A percentile compares a stretch with the other conserved stretches of the same genome.
Evolutionary conservation across 2,888 invertebrate genomes (phyloP).

Genomic region (Coecobrya sp.): DNA sequence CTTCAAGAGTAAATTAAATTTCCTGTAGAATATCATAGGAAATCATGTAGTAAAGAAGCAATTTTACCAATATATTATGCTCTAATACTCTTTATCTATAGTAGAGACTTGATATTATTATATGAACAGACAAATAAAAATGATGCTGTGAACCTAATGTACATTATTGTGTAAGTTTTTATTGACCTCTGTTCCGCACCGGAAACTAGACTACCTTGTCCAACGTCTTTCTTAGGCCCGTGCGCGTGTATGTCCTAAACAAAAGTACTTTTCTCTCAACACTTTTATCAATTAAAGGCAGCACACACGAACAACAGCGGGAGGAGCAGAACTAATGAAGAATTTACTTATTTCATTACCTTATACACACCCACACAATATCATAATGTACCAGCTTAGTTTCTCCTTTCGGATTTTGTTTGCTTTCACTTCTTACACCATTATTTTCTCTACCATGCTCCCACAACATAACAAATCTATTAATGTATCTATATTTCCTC

Average conservation of each 20-base stretch:
- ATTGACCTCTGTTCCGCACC: conserved; percentile 22
- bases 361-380: conserved; percentile 30
- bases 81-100: background rate
- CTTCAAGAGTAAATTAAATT: conserved; percentile 34
- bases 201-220: conserved; percentile 14
- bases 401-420: conserved; percentile 41
- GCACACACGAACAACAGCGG: background rate
- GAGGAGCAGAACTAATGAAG: conserved; percentile 32
- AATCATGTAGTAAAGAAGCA: conserved; percentile 1
- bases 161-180: conserved; percentile 31
- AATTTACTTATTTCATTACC: conserved; percentile 65
- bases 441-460: background rate
- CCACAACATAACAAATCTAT: conserved; percentile 33
- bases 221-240: background rate
- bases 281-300: conserved; percentile 61
- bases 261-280: background rate
- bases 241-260: background rate
- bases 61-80: conserved; percentile 7
- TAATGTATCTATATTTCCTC: conserved; percentile 2
- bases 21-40: conserved; percentile 32
- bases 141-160: background rate
- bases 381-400: conserved; percentile 38
- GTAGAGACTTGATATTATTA: background rate
- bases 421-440: conserved; percentile 24
- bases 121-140: background rate